Base-by-base conservation (phyloP, 2,888 invertebrate species). In the Dynastes grantii region DNA sequence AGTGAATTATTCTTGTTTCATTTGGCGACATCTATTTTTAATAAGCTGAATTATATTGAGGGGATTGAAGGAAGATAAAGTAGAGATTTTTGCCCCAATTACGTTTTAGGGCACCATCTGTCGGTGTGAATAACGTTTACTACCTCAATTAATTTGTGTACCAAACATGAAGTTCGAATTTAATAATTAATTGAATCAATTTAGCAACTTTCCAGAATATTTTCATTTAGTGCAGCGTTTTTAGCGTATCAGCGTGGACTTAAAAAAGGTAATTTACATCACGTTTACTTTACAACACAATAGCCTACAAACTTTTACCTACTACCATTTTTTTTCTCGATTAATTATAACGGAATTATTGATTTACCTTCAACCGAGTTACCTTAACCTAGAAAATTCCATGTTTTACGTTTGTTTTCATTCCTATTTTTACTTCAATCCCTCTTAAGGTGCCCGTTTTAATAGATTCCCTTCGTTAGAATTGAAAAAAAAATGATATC, bases 81-180 rank as follows among this genome's bases (percentile, higher is more conserved):
- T n/a, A 45, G 45, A 1, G 37, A 65, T 37, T 9, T 65, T n/a
- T 16, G 45, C 9, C n/a, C 1, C 37, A 22, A 13, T 8, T n/a
- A 1, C 37, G 16, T 2, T 1, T 6, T 32, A 22, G 1, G 5
- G 11, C 29, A 61, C 11, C 73, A 75, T 45, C 61, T 63, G 29
- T 11, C n/a, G n/a, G 16, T 27, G 22, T 2, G 9, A 2, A 61
- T 45, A 16, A 11, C n/a, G 61, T 11, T 40, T 22, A 61, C 45
- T 13, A 45, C 13, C 27, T 13, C 27, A 61, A 51, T 49, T 27
- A 67, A 13, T 61, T 71, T 71, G 53, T 61, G 27, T 61, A 61
- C 45, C 45, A 61, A 75, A 75, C 73, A 29, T 11, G 13, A 68
- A 68, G 68, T 68, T 75, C 49, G 61, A 73, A 58, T 73, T 73